Percentiles rank a stretch among this genome's conserved stretches.
phyloP scores from a whole-genome alignment of 2,797 vertebrate species.

The Tokudaia tokunoshimensis region DNA sequence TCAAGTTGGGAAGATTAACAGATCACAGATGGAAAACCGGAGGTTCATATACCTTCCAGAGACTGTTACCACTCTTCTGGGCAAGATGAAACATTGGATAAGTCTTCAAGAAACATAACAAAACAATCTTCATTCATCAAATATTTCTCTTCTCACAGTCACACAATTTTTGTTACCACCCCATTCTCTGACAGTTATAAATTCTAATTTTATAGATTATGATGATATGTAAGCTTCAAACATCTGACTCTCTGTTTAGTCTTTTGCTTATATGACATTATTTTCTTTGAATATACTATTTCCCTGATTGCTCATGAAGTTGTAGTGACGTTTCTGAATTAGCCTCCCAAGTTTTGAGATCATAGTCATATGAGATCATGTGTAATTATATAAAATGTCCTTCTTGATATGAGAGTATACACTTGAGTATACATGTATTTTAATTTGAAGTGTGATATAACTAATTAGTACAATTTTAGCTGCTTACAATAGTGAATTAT shows the following conservation, averaged over 20 bases:
- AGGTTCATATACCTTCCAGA: background rate
- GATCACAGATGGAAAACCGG: background rate
- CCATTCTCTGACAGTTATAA: background rate
- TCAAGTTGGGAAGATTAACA: background rate
- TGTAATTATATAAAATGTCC: background rate
- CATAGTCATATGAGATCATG: no score
- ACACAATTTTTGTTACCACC: background rate
- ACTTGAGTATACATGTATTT: background rate
- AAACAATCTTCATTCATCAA: background rate
- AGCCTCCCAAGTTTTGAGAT: background rate
- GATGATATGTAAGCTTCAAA: background rate
- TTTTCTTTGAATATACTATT: background rate
- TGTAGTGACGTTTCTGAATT: background rate
- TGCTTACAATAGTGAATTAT: background rate
- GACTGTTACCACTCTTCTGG: background rate
- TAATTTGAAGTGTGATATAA: background rate
- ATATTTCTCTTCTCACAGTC: background rate
- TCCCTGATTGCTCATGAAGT: background rate
- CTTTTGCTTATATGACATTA: background rate
- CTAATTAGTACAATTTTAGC: background rate
- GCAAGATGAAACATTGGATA: background rate
- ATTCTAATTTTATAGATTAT: background rate
- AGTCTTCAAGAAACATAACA: background rate
- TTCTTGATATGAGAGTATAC: background rate
- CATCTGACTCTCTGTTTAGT: background rate